Evolutionary conservation across 2,113 vertebrate genomes (phyloP), one percentile per base, ranked within the genome.

Genomic region (Lophotis ruficrista): DNA sequence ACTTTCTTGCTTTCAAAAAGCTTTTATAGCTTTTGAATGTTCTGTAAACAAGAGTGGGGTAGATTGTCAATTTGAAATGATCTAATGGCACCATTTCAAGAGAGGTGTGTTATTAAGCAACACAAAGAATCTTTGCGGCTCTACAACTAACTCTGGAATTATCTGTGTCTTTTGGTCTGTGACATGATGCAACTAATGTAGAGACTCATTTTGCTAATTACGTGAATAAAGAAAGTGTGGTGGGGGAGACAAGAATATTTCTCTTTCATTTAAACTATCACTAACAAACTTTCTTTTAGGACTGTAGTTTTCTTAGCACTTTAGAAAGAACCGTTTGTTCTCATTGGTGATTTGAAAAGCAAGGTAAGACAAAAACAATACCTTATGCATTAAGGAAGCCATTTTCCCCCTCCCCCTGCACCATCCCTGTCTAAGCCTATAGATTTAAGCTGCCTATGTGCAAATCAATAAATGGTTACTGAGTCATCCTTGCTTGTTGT

Each of bases 181-280:
- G 89, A 87, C 70, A 82, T 17, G 18, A 68, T 61, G 90, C 82
- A 95, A 56, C 91, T 85, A 93, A 54, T 83, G 82, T 27, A 86
- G 72, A 93, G 64, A 95, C 95, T 94, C 30, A 90, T 97, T 95
- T 93, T 94, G 82, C 94, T 97, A 96, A 95, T 96, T 96, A 88
- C 2, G 18, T 92, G 83, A 93, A 95, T 96, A 96, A 97, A 97
- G 82, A 62, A 97, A 86, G 17, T 41, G 38, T 30, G 50, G 37
- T 51, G 71, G 62, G 80, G 64, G 41, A 93, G 70, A 82, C 82
- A 94, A 91, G 77, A 83, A 68, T 89, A 73, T 95, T 97, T 91
- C 61, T 64, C 71, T 58, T 96, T 85, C 41, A 95, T 87, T 96
- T 94, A 76, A 64, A 75, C 60, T 91, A 31, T 95, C 88, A 83